phyloP scores from a whole-genome alignment of 2,113 vertebrate genomes.

The Pangasianodon gigas region DNA sequence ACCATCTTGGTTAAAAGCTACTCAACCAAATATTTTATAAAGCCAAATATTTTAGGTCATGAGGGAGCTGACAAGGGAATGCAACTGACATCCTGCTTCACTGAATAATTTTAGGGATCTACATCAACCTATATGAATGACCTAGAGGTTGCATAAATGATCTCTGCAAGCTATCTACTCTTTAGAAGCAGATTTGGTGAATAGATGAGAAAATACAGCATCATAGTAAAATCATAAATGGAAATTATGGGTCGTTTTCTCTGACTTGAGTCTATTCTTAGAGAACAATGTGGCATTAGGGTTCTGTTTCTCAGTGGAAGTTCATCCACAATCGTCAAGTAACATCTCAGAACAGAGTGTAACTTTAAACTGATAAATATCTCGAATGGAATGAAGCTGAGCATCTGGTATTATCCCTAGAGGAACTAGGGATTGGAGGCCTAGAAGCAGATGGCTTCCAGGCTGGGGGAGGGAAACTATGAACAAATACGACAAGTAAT shows the following conservation, averaged over 20 bases:
- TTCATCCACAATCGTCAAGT: background rate
- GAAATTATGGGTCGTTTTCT: background rate
- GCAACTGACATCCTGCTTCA: background rate
- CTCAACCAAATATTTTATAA: too few species aligned
- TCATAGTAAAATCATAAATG: background rate
- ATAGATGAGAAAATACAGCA: background rate
- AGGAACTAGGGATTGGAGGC: background rate
- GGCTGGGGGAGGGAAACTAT: slow-evolving; percentile 10
- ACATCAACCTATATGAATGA: background rate
- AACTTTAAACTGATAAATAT: slow-evolving; percentile 26
- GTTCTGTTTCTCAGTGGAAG: background rate
- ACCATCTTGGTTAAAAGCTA: background rate
- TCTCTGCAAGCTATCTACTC: background rate
- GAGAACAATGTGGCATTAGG: background rate
- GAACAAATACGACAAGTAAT: slow-evolving; percentile 25
- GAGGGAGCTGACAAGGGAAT: background rate
- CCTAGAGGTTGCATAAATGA: background rate
- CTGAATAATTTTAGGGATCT: background rate
- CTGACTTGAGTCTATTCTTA: background rate
- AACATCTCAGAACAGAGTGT: background rate
- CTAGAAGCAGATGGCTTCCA: slow-evolving; percentile 43
- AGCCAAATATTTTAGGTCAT: background rate
- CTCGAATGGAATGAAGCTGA: slow-evolving; percentile 39
- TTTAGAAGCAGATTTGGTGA: background rate
- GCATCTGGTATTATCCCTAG: slow-evolving; percentile 40